Evolutionary conservation across 2,113 vertebrate species (phyloP).

Genomic region (Ictalurus furcatus): DNA sequence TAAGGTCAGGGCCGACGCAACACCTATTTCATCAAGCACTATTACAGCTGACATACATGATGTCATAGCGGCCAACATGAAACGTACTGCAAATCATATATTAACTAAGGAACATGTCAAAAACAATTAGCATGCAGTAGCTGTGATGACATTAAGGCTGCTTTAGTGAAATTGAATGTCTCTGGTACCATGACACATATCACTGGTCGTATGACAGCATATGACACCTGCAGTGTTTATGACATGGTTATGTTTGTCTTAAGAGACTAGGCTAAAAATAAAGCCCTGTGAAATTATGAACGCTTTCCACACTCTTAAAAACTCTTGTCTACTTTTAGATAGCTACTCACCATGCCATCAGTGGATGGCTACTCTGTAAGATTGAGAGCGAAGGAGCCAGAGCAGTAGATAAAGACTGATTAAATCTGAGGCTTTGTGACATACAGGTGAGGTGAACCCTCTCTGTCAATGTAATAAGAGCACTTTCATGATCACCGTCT

Average conservation of each 20-base stretch:
- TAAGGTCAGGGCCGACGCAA: background rate
- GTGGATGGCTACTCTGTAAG: constrained; percentile 43
- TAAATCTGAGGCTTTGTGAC: constrained; percentile 51
- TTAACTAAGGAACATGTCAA: background rate
- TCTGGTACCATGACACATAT: background rate
- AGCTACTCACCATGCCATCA: background rate
- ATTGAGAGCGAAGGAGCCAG: constrained; percentile 40
- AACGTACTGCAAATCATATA: background rate
- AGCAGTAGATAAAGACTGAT: constrained; percentile 49
- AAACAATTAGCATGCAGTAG: background rate
- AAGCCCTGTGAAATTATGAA: background rate
- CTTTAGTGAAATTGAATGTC: background rate
- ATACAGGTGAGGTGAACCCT: constrained; percentile 30
- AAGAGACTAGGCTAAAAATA: background rate
- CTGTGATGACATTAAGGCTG: background rate
- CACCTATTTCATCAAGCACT: background rate
- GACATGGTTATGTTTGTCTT: background rate
- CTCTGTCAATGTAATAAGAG: constrained; percentile 42
- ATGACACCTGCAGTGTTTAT: background rate
- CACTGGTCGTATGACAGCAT: background rate
- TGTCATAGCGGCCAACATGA: background rate
- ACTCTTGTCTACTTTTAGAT: background rate
- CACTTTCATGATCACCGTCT: constrained; percentile 36
- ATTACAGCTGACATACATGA: background rate
- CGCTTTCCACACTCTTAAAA: background rate